Conservation (phyloP, 2,797 vertebrate species). For the Danio tinwini region DNA sequence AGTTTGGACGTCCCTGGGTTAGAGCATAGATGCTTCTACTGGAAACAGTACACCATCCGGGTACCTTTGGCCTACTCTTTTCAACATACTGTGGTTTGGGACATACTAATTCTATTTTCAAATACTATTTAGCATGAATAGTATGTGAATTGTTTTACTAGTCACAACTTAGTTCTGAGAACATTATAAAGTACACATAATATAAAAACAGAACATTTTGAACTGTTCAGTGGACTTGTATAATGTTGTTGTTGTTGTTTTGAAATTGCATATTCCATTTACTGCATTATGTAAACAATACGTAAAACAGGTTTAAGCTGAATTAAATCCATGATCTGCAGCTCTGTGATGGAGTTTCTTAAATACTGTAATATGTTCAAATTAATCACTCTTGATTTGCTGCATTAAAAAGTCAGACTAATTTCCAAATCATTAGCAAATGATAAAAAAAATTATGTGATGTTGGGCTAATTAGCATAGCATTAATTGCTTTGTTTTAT, state of each 20-base stretch:
- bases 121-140: too few relatives aligned
- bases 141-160: too few relatives aligned
- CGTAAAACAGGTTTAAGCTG: constrained; percentile 34
- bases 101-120: too few relatives aligned
- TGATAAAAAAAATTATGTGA: constrained; percentile 71
- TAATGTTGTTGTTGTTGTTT: not conserved
- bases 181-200: not conserved
- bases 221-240: not conserved
- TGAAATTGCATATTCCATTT: too few relatives aligned
- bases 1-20: too few relatives aligned
- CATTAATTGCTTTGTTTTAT: constrained; percentile 80
- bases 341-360: constrained; percentile 64
- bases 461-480: constrained; percentile 78
- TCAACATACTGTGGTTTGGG: too few relatives aligned
- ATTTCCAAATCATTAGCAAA: constrained; percentile 77
- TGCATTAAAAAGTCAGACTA: constrained; percentile 68
- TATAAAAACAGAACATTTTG: not conserved
- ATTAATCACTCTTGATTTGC: constrained; percentile 71
- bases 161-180: too few relatives aligned
- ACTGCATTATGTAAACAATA: constrained; percentile 14
- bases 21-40: too few relatives aligned
- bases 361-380: constrained; percentile 68
- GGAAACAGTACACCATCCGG: too few relatives aligned
- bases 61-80: too few relatives aligned
- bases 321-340: constrained; percentile 42